phyloP scores from a whole-genome alignment of 2,888 invertebrate species.

The Crematogaster levior region DNA sequence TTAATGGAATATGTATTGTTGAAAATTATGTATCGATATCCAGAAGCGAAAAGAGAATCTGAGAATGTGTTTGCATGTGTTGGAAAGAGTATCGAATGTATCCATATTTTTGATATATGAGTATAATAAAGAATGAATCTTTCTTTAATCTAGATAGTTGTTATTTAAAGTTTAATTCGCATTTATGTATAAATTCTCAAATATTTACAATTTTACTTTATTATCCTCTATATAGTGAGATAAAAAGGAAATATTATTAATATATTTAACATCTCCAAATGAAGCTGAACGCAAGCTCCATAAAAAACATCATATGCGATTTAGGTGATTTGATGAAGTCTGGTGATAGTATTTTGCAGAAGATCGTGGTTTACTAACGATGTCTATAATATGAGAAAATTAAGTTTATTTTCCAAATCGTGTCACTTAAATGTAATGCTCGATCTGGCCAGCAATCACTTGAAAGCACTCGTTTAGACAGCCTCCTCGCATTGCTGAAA shows the following conservation, averaged over 20 bases:
- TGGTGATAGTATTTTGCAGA: not conserved
- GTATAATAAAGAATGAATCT: not conserved
- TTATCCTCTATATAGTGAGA: not conserved
- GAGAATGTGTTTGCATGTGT: not conserved
- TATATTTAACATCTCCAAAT: not conserved
- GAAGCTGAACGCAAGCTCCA: not conserved
- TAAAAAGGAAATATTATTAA: slow-evolving; percentile 15
- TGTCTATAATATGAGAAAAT: not conserved
- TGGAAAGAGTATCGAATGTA: not conserved
- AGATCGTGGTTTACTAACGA: not conserved
- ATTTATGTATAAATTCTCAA: not conserved
- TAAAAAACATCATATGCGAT: not conserved
- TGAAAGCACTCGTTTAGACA: not conserved
- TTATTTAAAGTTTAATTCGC: not conserved
- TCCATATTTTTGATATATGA: not conserved
- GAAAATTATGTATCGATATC: not conserved
- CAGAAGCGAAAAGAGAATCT: not conserved
- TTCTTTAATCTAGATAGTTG: not conserved
- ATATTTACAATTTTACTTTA: slow-evolving; percentile 11
- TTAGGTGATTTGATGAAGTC: not conserved
- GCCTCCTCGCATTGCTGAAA: not conserved
- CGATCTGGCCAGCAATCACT: not conserved
- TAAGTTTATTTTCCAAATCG: not conserved
- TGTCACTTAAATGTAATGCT: not conserved
- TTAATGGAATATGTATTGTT: too few relatives aligned